These are phyloP conservation scores for Scaptomyza parva DNA, from an alignment of 2,888 invertebrate genomes.

Conservation along the genomic window DNA sequence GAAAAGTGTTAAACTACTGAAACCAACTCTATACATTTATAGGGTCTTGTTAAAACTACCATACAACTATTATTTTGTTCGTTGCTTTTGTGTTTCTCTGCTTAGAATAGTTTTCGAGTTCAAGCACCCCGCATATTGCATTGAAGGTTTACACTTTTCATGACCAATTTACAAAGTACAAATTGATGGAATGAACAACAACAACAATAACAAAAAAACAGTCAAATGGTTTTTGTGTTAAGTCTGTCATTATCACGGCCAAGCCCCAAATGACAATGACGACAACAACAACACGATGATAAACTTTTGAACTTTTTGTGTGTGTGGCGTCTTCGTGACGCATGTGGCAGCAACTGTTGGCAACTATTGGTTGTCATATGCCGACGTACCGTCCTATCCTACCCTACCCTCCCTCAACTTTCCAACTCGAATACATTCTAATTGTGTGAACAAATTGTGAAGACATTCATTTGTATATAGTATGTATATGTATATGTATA, in stretches of 20 bases:
- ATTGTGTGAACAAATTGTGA: constrained; percentile 67
- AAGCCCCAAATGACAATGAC: constrained; percentile 57
- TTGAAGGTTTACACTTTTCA: constrained; percentile 42
- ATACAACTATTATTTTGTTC: background rate
- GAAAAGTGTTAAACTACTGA: no score
- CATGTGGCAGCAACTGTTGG: constrained; percentile 54
- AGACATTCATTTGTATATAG: constrained; percentile 6
- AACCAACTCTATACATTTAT: no score
- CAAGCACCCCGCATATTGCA: background rate
- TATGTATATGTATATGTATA: constrained; percentile 9
- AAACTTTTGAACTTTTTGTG: constrained; percentile 74
- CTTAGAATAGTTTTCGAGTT: background rate
- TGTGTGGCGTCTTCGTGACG: constrained; percentile 39
- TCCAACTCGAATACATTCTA: constrained; percentile 31
- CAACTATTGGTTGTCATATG: constrained; percentile 28
- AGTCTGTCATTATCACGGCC: constrained; percentile 74
- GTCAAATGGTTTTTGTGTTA: background rate
- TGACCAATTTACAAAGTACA: constrained; percentile 64
- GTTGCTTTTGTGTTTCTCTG: no score
- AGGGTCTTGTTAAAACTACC: no score
- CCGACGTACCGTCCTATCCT: no score
- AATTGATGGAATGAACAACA: constrained; percentile 46
- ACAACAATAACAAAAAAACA: background rate
- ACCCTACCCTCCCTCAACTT: background rate
- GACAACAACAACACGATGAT: constrained; percentile 57